Conservation (phyloP, 35 echinoderm and acorn worm genomes). For the Lytechinus pictus region DNA sequence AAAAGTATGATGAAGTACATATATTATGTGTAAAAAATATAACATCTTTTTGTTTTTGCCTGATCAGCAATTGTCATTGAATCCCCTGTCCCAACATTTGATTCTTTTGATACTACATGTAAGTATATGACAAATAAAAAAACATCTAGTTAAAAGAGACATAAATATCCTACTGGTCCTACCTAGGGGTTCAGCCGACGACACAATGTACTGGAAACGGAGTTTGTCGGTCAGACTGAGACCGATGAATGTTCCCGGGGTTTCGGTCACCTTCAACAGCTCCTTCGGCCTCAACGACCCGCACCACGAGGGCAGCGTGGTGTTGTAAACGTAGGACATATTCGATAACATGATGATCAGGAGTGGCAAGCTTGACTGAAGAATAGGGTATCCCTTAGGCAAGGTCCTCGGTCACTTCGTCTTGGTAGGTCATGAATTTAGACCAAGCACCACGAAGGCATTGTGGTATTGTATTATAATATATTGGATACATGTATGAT, state of each 20-base stretch:
- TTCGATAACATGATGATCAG: background rate
- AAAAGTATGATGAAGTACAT: too few species aligned
- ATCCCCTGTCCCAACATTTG: too few species aligned
- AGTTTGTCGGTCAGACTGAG: background rate
- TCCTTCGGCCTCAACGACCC: constrained; percentile 7
- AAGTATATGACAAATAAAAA: too few species aligned
- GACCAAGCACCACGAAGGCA: too few species aligned
- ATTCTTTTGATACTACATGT: too few species aligned
- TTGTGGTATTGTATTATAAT: too few species aligned
- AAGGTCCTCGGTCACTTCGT: background rate
- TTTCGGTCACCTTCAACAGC: background rate
- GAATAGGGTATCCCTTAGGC: background rate
- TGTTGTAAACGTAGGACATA: background rate
- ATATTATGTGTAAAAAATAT: too few species aligned
- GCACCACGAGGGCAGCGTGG: constrained; percentile 16
- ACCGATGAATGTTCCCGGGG: background rate
- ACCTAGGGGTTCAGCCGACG: background rate
- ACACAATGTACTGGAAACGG: background rate
- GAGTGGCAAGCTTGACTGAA: background rate
- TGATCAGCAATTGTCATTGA: too few species aligned
- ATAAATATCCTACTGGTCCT: background rate
- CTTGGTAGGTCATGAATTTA: background rate
- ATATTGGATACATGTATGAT: too few species aligned
- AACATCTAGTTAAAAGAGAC: too few species aligned
- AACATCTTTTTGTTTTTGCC: too few species aligned